Conservation (phyloP, 2,797 vertebrate species). For the Lagorchestes hirsutus region DNA sequence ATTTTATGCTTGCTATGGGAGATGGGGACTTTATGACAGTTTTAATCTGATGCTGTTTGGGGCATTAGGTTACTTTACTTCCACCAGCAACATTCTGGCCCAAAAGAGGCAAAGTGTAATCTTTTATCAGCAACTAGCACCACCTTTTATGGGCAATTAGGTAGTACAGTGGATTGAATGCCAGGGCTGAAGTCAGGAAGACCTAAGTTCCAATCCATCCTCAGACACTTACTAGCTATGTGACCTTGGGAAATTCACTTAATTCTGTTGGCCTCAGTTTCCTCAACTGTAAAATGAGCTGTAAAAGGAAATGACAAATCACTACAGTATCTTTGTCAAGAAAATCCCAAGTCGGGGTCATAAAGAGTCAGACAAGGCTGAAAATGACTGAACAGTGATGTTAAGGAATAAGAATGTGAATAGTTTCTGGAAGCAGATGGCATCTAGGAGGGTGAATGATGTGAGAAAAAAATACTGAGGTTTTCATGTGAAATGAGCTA, state of each 20-base stretch:
- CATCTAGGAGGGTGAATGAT: neutral
- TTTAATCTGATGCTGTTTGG: neutral
- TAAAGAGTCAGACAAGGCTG: neutral
- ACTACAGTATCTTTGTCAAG: neutral
- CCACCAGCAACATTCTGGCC: neutral
- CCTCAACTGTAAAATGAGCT: neutral
- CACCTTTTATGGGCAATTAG: neutral
- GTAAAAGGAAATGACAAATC: neutral
- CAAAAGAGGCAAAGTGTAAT: neutral
- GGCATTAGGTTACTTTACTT: neutral
- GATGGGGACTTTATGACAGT: neutral
- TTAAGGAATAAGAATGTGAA: neutral
- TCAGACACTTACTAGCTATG: neutral
- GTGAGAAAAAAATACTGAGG: neutral
- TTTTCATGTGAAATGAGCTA: neutral
- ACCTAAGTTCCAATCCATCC: neutral
- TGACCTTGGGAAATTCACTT: neutral
- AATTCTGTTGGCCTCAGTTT: neutral
- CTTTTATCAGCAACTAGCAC: neutral
- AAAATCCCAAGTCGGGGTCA: neutral
- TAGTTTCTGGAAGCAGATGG: neutral
- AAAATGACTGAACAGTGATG: neutral
- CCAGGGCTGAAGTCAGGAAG: neutral
- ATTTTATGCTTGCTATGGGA: neutral
- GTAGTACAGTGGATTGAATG: neutral